These are phyloP conservation scores for Carduelis carduelis DNA, from an alignment of 2,797 vertebrate species.

Conservation along the genomic window DNA sequence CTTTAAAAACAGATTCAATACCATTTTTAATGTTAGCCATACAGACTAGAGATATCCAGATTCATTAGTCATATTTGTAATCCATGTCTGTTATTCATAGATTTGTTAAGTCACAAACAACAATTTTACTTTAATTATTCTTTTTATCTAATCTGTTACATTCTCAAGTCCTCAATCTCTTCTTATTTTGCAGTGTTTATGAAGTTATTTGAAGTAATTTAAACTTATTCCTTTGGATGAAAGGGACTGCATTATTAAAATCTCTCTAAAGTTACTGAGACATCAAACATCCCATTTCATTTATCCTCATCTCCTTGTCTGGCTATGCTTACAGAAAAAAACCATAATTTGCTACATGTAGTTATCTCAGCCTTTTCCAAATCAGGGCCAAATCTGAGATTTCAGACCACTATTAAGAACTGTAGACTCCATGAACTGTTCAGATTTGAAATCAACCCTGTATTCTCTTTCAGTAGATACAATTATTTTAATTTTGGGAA, in stretches of 20 bases:
- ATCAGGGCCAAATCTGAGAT: neutral
- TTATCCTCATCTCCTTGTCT: neutral
- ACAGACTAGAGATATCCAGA: neutral
- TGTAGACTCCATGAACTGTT: neutral
- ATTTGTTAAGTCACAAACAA: neutral
- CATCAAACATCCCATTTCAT: neutral
- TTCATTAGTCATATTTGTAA: neutral
- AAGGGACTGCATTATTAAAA: conserved; percentile 11
- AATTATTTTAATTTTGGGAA: neutral
- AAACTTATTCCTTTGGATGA: conserved; percentile 27
- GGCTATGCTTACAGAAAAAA: neutral
- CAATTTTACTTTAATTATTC: conserved; percentile 24
- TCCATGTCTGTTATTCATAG: neutral
- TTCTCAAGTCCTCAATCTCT: neutral
- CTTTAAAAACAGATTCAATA: neutral
- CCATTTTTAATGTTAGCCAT: neutral
- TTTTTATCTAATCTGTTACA: neutral
- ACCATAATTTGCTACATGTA: neutral
- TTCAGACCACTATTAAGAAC: neutral
- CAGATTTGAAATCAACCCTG: neutral
- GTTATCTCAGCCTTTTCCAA: neutral
- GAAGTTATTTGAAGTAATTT: conserved; percentile 41
- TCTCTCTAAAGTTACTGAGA: neutral
- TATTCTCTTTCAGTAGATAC: neutral
- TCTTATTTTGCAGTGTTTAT: conserved; percentile 15